Base-by-base conservation (phyloP, 2,113 vertebrate species). In the Plecturocebus donacophilus region DNA sequence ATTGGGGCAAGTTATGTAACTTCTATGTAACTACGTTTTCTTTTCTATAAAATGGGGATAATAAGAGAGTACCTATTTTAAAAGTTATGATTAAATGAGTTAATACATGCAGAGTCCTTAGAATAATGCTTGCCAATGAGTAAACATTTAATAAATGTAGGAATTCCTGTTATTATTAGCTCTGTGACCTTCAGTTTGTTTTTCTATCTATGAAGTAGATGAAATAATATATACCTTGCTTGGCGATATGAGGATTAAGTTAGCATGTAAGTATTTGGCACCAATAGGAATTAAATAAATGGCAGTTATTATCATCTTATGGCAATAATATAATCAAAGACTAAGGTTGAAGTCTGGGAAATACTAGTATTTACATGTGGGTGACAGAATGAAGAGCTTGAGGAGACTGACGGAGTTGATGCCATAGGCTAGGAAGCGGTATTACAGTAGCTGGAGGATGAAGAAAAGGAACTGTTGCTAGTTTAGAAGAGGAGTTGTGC, bases 121-220 rank as follows among this genome's bases (percentile, higher is more conserved):
- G 16, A 96, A 76, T 89, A 64, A 94, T 96, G 20, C n/a, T 91
- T 97, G 35, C 16, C 23, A 56, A 19, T 85, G n/a, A 96, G 49
- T 96, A 95, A 94, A 86, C n/a, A 87, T 66, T 91, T 83, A 94
- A 45, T 93, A 91, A 92, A 71, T 84, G 16, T 42, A 70, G 12
- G 49, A 52, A 61, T 91, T 90, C 13, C n/a, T 77, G 2, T 58
- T 94, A 16, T 88, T 84, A 45, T 12, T 54, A 56, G 17, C 32
- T 93, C 35, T 95, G 14, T 58, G 32, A 77, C 54, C 27, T 76
- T 96, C 45, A 93, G 77, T 85, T 52, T 86, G 4, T 88, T 92
- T 97, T 93, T 89, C 75, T 8, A 77, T 85, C 40, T 94, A 2
- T 90, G 66, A 89, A 89, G 32, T 82, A 40, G 40, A 49, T 97